Evolutionary conservation across 2,113 vertebrate genomes (phyloP), one percentile per base, ranked within the genome.

Genomic region (Apteryx mantelli): DNA sequence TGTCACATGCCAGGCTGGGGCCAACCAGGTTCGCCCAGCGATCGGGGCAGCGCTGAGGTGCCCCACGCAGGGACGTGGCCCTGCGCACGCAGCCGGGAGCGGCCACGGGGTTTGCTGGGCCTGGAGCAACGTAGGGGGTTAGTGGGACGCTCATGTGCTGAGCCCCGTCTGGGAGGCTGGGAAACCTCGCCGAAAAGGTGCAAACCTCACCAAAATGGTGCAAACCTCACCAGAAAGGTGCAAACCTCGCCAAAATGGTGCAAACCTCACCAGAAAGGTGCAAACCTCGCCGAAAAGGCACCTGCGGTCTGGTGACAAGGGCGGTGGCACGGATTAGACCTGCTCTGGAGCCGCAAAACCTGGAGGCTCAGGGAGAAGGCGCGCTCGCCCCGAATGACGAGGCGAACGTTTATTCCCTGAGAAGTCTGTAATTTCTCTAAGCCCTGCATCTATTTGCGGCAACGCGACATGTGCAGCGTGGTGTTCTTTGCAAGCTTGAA

Each of bases 381-480:
- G 36, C 88, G 69, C 83, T 78, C 88, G 82, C 83, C 95, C 75
- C 5, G 28, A 77, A 36, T 53, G 83, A 14, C 0, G 18, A 34
- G 89, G 46, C 74, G 40, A 25, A 21, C 89, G 96, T 96, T 96
- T 97, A 25, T 97, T 97, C 92, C 84, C 91, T 79, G 82, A 63
- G 74, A 93, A 94, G 86, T 11, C 92, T 70, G 93, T 63, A 64
- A 69, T 93, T 97, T 89, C 85, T 91, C 91, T 77, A 34, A 85
- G 71, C 66, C 61, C 87, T 58, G 88, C 74, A 16, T 97, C 96
- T 97, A 97, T 97, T 97, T 97, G 97, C 7, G 89, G 97, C 30
- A 19, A 64, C 6, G 70, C 86, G 95, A 84, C 95, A 93, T 93
- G 96, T 96, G 95, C 97, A 30, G 95, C 63, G 79, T 88, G 81